Conservation (phyloP, 1,140 invertebrate genomes). For the Patella vulgata region DNA sequence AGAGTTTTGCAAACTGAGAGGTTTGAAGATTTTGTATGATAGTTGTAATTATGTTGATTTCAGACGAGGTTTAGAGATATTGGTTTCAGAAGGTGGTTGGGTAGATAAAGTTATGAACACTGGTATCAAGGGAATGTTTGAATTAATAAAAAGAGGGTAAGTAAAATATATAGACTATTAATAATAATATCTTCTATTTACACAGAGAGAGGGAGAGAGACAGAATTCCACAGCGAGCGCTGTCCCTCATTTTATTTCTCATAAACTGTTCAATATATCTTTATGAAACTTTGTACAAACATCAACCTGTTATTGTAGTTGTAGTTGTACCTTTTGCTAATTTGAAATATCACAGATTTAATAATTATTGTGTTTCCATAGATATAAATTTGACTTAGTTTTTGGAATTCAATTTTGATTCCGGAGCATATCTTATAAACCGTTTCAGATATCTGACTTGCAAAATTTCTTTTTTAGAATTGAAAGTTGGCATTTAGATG, state of each 20-base stretch:
- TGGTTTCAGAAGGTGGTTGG: slow-evolving; percentile 67
- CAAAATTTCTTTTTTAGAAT: slow-evolving; percentile 37
- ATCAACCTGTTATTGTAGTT: no score
- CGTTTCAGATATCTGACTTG: no score
- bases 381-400: no score
- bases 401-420: no score
- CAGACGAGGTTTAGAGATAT: slow-evolving; percentile 66
- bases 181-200: slow-evolving; percentile 65
- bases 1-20: background rate
- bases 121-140: slow-evolving; percentile 67
- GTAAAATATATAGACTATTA: slow-evolving; percentile 60
- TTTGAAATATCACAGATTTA: no score
- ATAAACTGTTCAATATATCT: background rate
- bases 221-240: slow-evolving; percentile 34
- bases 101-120: slow-evolving; percentile 69
- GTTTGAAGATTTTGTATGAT: background rate
- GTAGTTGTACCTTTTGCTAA: no score
- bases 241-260: background rate
- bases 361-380: no score
- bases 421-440: no score
- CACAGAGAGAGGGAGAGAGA: slow-evolving; percentile 57
- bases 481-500: slow-evolving; percentile 51
- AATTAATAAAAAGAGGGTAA: slow-evolving; percentile 63
- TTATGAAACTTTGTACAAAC: no score
- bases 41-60: slow-evolving; percentile 14